Conservation (phyloP, 92 coral and sea anemone species). For the Zoanthus gigantus region DNA sequence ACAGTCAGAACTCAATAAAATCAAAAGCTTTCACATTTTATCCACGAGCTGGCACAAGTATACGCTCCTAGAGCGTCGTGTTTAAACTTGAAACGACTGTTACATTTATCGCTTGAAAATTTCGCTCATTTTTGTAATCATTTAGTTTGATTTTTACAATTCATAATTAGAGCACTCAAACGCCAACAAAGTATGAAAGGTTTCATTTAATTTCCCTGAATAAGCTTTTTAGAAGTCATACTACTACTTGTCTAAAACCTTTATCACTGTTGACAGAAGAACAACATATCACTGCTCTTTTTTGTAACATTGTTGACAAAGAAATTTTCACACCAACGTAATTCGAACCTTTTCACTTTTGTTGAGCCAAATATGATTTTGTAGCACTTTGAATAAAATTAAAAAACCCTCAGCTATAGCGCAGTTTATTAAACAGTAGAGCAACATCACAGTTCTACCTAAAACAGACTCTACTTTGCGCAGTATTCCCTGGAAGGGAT, state of each 20-base stretch:
- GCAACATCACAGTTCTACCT: background rate
- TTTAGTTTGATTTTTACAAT: too few species aligned
- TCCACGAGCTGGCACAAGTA: too few species aligned
- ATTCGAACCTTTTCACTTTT: background rate
- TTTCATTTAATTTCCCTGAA: constrained; percentile 8
- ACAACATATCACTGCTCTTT: constrained; percentile 3
- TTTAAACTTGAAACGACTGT: too few species aligned
- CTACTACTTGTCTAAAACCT: constrained; percentile 11
- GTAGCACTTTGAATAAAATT: constrained; percentile 17
- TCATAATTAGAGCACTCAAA: background rate
- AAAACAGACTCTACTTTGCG: background rate
- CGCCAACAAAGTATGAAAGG: background rate
- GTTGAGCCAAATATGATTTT: background rate
- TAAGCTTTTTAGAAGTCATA: background rate
- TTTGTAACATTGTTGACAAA: constrained; percentile 1
- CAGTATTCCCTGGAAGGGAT: background rate
- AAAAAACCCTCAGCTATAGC: background rate
- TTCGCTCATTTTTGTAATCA: too few species aligned
- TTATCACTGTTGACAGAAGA: constrained; percentile 17
- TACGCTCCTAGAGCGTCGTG: too few species aligned
- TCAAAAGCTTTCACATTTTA: too few species aligned
- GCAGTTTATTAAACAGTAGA: background rate
- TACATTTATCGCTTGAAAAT: too few species aligned
- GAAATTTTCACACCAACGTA: constrained; percentile 13
- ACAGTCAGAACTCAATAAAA: too few species aligned